Conservation (phyloP, 1,140 invertebrate species). For the Sminthurides bifidus region DNA sequence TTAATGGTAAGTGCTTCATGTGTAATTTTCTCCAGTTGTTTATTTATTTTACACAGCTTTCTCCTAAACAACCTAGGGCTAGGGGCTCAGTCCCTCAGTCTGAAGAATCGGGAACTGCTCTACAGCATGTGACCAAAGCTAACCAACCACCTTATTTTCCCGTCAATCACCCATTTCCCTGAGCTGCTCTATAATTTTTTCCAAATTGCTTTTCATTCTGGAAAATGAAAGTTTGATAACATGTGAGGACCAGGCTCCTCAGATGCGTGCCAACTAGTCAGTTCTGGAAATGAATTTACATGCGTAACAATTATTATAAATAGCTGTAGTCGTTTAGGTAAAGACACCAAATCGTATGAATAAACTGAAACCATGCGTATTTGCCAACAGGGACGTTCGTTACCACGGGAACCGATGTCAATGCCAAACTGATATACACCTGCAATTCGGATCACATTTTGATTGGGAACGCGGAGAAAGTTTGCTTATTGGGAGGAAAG, state of each 20-base stretch:
- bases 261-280: too few relatives aligned
- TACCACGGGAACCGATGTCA: constrained; percentile 55
- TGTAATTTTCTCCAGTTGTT: neutral
- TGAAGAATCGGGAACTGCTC: neutral
- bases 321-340: too few relatives aligned
- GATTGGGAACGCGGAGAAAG: constrained; percentile 63
- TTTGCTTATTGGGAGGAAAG: constrained; percentile 64
- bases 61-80: neutral
- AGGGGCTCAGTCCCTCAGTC: neutral
- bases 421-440: constrained; percentile 61
- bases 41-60: neutral
- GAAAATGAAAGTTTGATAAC: too few relatives aligned
- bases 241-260: too few relatives aligned
- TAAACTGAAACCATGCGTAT: neutral
- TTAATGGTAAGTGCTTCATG: neutral
- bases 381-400: constrained; percentile 51
- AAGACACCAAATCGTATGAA: neutral
- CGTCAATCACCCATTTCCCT: neutral
- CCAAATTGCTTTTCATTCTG: neutral
- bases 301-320: too few relatives aligned
- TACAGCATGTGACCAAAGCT: neutral
- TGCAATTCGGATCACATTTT: constrained; percentile 75
- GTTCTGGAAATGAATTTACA: too few relatives aligned
- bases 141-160: neutral
- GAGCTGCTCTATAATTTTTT: neutral